A percentile compares a stretch with the other conserved stretches of the same genome.
Conservation (phyloP, 2,113 vertebrate genomes). For the Calidris pugnax region DNA sequence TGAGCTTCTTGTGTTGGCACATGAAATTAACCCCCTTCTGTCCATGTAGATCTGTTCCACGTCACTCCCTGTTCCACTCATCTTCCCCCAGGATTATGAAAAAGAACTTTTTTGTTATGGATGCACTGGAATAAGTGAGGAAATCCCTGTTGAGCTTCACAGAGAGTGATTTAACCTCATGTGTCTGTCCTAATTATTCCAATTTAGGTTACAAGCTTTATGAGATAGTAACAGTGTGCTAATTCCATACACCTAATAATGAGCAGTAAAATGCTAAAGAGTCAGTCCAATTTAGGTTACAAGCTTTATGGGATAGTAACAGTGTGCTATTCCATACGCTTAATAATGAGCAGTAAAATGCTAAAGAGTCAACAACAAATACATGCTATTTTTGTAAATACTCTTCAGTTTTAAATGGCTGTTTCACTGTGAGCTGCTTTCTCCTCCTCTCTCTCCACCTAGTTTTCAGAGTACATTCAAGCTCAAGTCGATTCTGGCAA, state of each 20-base stretch:
- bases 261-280: background rate
- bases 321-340: fast-evolving
- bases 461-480: constrained; percentile 95
- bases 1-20: fast-evolving
- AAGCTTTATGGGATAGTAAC: background rate
- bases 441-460: background rate
- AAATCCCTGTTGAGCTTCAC: background rate
- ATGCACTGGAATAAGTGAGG: background rate
- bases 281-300: too few relatives aligned
- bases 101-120: background rate
- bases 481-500: constrained; percentile 88
- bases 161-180: background rate
- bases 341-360: background rate
- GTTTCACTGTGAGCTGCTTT: background rate
- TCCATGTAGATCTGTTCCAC: background rate
- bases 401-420: background rate
- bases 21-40: background rate
- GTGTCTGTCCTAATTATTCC: background rate
- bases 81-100: background rate
- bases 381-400: background rate
- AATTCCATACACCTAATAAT: fast-evolving
- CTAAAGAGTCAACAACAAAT: background rate
- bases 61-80: background rate
- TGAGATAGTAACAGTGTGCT: background rate
- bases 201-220: background rate